phyloP scores from a whole-genome alignment of 2,797 vertebrate species.

The Muscicapa striata region DNA sequence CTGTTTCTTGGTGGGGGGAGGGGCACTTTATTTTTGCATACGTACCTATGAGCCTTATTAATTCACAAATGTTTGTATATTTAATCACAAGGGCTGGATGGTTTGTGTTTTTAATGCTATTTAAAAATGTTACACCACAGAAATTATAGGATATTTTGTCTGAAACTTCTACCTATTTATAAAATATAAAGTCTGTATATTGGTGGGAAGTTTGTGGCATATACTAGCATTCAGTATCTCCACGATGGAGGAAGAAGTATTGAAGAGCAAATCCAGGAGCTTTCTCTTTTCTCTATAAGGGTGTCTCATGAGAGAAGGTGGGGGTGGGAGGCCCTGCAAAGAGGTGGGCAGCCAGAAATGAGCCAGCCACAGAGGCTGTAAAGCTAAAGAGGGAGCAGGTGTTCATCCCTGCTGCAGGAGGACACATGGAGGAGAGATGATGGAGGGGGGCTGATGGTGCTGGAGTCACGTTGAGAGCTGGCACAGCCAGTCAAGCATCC shows the following conservation, averaged over 20 bases:
- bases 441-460: neutral
- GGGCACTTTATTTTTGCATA: constrained; percentile 36
- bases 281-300: neutral
- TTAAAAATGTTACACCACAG: constrained; percentile 44
- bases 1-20: neutral
- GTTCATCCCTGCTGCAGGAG: neutral
- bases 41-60: constrained; percentile 54
- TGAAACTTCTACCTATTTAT: constrained; percentile 60
- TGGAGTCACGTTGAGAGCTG: neutral
- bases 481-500: neutral
- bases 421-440: neutral
- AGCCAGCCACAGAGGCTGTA: neutral
- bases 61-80: constrained; percentile 44
- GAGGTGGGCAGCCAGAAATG: neutral
- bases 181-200: constrained; percentile 24
- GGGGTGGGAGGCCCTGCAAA: neutral
- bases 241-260: neutral
- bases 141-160: constrained; percentile 54
- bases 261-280: neutral
- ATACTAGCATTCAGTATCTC: neutral
- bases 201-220: constrained; percentile 5
- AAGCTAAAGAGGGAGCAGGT: neutral
- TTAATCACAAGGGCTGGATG: constrained; percentile 67
- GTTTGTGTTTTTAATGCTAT: constrained; percentile 58
- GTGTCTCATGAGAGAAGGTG: neutral